phyloP scores from a whole-genome alignment of 2,113 vertebrate species.

The Tetrao urogallus region DNA sequence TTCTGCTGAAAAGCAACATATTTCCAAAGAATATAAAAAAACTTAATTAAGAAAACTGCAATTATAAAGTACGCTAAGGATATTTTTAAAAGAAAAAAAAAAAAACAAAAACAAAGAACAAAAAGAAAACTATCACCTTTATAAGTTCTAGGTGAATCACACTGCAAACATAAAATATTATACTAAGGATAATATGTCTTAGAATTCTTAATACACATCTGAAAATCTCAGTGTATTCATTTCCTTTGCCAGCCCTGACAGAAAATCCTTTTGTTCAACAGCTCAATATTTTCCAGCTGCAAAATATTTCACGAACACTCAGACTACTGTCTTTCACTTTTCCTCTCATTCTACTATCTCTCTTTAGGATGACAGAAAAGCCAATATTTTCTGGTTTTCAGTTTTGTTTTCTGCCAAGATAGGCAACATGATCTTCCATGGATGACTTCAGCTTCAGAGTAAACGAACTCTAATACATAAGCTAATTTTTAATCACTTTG shows the following conservation, averaged over 20 bases:
- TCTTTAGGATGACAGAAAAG: neutral
- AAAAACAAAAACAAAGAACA: neutral
- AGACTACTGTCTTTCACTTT: neutral
- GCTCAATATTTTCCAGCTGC: neutral
- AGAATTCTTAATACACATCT: neutral
- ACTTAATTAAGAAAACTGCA: neutral
- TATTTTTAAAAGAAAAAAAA: neutral
- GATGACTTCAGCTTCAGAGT: constrained; percentile 27
- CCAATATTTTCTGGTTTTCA: neutral
- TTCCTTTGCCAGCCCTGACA: neutral
- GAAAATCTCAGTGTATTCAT: neutral
- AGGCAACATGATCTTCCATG: neutral
- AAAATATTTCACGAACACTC: neutral
- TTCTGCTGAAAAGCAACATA: neutral
- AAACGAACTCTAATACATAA: neutral
- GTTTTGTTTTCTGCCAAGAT: constrained; percentile 13
- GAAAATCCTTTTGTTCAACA: neutral
- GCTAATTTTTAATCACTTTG: constrained; percentile 16
- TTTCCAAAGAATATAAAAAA: neutral
- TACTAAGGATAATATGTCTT: neutral
- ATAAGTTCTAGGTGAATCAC: neutral
- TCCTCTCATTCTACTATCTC: neutral
- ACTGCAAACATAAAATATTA: neutral
- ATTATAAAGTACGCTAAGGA: neutral
- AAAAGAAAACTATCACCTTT: neutral